Conservation (phyloP, 1,140 invertebrate species). For the Drosophila ohnishii region DNA sequence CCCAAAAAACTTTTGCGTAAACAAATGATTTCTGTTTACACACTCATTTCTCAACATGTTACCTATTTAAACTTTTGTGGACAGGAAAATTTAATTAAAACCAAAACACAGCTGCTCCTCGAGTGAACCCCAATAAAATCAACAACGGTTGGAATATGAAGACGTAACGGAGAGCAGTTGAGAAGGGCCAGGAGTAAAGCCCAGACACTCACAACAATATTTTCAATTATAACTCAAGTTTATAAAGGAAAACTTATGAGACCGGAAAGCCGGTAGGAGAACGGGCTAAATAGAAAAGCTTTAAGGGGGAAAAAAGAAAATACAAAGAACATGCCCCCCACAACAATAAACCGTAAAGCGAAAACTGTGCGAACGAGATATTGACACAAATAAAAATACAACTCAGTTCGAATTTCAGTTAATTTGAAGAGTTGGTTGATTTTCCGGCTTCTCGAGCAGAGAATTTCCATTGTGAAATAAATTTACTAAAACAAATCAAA, state of each 20-base stretch:
- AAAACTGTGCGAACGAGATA: constrained; percentile 37
- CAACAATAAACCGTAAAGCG: constrained; percentile 44
- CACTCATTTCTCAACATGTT: constrained; percentile 77
- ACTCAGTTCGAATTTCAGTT: constrained; percentile 68
- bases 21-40: constrained; percentile 77
- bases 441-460: constrained; percentile 20
- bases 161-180: constrained; percentile 8
- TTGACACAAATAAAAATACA: constrained; percentile 41
- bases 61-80: constrained; percentile 80
- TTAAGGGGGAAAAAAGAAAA: constrained; percentile 29
- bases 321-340: constrained; percentile 22
- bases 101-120: constrained; percentile 72
- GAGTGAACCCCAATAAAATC: constrained; percentile 44
- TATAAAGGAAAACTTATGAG: constrained; percentile 66
- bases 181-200: background rate
- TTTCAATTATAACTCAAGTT: constrained; percentile 82
- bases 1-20: constrained; percentile 43
- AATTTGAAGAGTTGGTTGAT: constrained; percentile 57
- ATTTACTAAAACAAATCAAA: constrained; percentile 80
- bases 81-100: constrained; percentile 81
- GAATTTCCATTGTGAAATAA: constrained; percentile 66
- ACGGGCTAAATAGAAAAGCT: constrained; percentile 42
- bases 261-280: constrained; percentile 10
- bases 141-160: constrained; percentile 46
- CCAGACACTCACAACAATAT: constrained; percentile 55